Evolutionary conservation across 1,140 invertebrate genomes (phyloP), one percentile per base, ranked within the genome.

Genomic region (Pseudoatta argentina): DNA sequence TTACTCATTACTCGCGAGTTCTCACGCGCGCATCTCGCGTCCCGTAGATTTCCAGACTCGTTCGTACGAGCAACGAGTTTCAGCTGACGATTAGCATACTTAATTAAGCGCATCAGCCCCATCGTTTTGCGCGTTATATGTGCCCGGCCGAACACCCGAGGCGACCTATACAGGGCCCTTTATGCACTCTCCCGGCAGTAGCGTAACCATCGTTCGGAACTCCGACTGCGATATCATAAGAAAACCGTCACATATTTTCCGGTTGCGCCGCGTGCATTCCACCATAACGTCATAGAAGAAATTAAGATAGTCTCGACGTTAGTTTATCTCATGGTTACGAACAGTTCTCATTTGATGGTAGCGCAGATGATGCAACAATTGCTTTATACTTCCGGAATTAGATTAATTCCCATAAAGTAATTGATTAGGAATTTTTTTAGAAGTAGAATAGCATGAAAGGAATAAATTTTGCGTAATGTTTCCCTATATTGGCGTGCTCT

Each of bases 31-130:
- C 27, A 16, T n/a, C 66, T 53, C 51, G 67, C 55, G 39, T 24
- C 14, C 18, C 21, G 30, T 51, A 27, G 75, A 89, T 83, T 88
- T 77, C 66, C 66, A 87, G 34, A 27, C 73, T 85, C 55, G 53
- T 59, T 51, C 48, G 48, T 71, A 83, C 67, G 72, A 83, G 78
- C 73, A 67, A 81, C 63, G 72, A 73, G 83, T 86, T 91, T 87
- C 71, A 85, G 66, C 5, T 44, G 87, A 75, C 73, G 85, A 91
- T 92, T 90, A 91, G 85, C 91, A 92, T 92, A 90, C 88, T 88
- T 90, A 92, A 92, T 92, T 92, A 89, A 77, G 72, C 85, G 85
- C 81, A 69, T 89, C 55, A 66, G 51, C 39, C 51, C 53, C 21
- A 83, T 73, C 85, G 88, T 89, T 87, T 87, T 57, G 63, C 88